phyloP scores from a whole-genome alignment of 1,140 invertebrate species.

The Neomicropteryx cornuta region DNA sequence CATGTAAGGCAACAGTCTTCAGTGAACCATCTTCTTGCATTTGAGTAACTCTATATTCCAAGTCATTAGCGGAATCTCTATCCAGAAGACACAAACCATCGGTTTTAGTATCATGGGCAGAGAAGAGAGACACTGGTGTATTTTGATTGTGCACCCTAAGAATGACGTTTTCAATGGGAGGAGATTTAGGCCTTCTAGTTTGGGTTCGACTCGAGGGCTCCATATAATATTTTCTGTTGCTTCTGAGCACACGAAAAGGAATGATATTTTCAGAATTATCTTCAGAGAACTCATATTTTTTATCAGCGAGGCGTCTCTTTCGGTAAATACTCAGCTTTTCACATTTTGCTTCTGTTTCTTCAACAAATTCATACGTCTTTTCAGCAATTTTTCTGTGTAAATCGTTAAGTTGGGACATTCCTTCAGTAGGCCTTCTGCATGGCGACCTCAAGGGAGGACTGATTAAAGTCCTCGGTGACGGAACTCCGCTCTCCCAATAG shows the following conservation, averaged over 20 bases:
- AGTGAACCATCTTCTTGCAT: conserved; percentile 39
- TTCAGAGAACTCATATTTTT: conserved; percentile 85
- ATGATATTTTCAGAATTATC: conserved; percentile 78
- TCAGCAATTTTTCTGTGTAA: conserved; percentile 50
- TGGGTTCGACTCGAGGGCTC: conserved; percentile 26
- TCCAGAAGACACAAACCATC: conserved; percentile 19
- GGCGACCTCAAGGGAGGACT: conserved; percentile 36
- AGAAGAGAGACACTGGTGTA: conserved; percentile 24
- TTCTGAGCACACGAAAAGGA: conserved; percentile 50
- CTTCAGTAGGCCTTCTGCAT: conserved; percentile 31
- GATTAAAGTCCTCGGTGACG: conserved; percentile 35
- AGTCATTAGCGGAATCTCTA: conserved; percentile 27
- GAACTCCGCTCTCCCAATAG: conserved; percentile 35
- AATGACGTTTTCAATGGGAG: conserved; percentile 30
- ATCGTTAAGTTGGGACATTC: conserved; percentile 39
- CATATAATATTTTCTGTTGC: conserved; percentile 39
- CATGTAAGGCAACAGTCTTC: conserved; percentile 35
- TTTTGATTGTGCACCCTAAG: conserved; percentile 36
- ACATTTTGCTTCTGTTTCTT: conserved; percentile 65
- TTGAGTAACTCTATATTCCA: conserved; percentile 35
- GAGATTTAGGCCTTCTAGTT: conserved; percentile 28
- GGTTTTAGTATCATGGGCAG: conserved; percentile 23
- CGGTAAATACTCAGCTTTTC: conserved; percentile 74
- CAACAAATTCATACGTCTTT: conserved; percentile 76
- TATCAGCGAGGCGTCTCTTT: conserved; percentile 73